Percentiles rank a stretch among this genome's conserved stretches.
These are phyloP conservation scores for Tauraco erythrolophus DNA, from an alignment of 2,113 vertebrate genomes.

Conservation along the genomic window DNA sequence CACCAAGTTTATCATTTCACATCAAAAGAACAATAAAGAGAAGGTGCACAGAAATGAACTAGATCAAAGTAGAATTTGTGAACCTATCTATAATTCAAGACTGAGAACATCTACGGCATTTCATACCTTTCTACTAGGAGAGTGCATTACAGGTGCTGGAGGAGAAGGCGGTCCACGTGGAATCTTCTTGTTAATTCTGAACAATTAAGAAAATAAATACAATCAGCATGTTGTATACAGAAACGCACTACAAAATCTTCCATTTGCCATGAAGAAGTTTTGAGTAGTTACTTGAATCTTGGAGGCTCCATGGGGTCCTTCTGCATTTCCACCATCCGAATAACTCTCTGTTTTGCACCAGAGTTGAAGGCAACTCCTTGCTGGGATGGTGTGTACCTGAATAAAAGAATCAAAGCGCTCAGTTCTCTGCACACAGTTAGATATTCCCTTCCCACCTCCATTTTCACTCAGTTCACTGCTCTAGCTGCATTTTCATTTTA, in stretches of 20 bases:
- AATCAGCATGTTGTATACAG: background rate
- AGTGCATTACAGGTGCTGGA: slow-evolving; percentile 98
- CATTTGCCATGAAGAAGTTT: background rate
- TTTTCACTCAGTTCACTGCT: background rate
- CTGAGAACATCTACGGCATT: background rate
- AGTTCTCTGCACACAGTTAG: background rate
- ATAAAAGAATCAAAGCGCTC: background rate
- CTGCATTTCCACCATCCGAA: slow-evolving; percentile 99
- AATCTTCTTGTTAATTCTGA: slow-evolving; percentile 99
- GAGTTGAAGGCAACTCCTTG: slow-evolving; percentile 99
- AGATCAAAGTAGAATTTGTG: background rate
- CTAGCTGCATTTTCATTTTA: background rate
- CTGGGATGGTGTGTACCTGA: slow-evolving; percentile 96
- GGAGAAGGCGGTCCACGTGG: slow-evolving; percentile 96
- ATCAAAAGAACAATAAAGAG: background rate
- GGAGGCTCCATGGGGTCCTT: slow-evolving; percentile 99
- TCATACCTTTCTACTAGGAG: slow-evolving; percentile 95
- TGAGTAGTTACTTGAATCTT: slow-evolving; percentile 89
- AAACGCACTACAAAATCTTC: background rate
- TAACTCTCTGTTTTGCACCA: slow-evolving; percentile 97
- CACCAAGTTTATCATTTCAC: background rate
- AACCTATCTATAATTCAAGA: background rate
- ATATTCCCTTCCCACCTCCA: background rate
- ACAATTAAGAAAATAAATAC: slow-evolving; percentile 14
- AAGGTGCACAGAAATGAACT: background rate